Evolutionary conservation across 2,113 vertebrate genomes (phyloP).

Genomic region (Hippopotamus amphibius): DNA sequence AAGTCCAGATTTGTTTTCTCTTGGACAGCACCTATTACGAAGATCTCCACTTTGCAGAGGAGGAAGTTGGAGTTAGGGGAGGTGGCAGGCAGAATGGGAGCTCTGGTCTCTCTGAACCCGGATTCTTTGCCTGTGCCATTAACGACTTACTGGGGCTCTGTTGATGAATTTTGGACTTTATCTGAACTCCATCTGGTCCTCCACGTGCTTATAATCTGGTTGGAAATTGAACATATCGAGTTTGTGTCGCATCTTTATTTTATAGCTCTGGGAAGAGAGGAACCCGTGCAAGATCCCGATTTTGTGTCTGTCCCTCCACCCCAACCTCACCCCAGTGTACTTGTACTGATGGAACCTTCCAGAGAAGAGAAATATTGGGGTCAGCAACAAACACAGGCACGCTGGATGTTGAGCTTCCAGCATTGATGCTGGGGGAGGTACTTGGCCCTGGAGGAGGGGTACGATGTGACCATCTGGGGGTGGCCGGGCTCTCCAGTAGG

Average conservation of each 20-base stretch:
- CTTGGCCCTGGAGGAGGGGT: neutral
- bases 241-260: neutral
- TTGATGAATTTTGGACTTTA: neutral
- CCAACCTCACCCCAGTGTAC: no score
- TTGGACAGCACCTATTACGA: neutral
- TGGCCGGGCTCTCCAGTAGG: rapidly evolving
- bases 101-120: neutral
- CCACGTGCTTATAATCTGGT: rapidly evolving
- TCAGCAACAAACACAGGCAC: no score
- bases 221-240: neutral
- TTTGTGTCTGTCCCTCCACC: no score
- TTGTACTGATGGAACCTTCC: neutral
- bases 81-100: neutral
- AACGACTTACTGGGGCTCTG: rapidly evolving
- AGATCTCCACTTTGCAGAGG: neutral
- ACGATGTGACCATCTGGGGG: rapidly evolving
- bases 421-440: neutral
- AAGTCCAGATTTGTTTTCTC: neutral
- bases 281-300: rapidly evolving
- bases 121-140: no score
- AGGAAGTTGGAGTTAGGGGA: neutral
- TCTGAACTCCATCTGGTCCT: neutral
- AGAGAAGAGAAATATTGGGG: neutral
- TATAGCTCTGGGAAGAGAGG: neutral
- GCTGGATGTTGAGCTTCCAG: rapidly evolving